Conservation (phyloP, 2,113 vertebrate species). For the Origma solitaria region DNA sequence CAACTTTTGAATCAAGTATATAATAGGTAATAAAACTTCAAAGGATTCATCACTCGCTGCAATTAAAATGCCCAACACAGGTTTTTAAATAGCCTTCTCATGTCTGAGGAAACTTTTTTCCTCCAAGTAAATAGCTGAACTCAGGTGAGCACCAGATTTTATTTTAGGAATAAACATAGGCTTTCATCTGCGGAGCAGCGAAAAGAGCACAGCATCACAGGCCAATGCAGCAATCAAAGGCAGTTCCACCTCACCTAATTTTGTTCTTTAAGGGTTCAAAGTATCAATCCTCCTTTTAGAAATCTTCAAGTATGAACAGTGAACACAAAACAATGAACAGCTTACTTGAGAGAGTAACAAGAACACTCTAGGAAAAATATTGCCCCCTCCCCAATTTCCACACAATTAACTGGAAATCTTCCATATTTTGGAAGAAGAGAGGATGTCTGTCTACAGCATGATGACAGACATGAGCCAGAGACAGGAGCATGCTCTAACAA, state of each 20-base stretch:
- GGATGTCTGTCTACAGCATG: neutral
- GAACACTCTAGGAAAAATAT: neutral
- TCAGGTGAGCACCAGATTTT: neutral
- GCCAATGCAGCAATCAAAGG: neutral
- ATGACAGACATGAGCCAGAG: neutral
- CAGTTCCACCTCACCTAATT: neutral
- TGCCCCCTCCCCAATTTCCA: neutral
- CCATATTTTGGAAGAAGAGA: neutral
- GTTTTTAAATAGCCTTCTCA: slow-evolving; percentile 19
- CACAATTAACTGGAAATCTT: neutral
- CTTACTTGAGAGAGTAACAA: neutral
- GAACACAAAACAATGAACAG: neutral
- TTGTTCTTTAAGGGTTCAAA: neutral
- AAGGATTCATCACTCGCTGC: neutral
- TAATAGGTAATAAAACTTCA: slow-evolving; percentile 61
- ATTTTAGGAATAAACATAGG: neutral
- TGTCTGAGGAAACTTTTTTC: neutral
- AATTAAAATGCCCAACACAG: slow-evolving; percentile 49
- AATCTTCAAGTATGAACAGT: neutral
- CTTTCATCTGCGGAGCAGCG: neutral
- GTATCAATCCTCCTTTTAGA: neutral
- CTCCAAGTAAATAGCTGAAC: neutral
- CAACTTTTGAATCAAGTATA: slow-evolving; percentile 29
- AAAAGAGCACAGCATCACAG: neutral
- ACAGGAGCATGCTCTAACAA: neutral